Base-by-base conservation (phyloP, 1,140 invertebrate species). In the Camponotus vicinus region DNA sequence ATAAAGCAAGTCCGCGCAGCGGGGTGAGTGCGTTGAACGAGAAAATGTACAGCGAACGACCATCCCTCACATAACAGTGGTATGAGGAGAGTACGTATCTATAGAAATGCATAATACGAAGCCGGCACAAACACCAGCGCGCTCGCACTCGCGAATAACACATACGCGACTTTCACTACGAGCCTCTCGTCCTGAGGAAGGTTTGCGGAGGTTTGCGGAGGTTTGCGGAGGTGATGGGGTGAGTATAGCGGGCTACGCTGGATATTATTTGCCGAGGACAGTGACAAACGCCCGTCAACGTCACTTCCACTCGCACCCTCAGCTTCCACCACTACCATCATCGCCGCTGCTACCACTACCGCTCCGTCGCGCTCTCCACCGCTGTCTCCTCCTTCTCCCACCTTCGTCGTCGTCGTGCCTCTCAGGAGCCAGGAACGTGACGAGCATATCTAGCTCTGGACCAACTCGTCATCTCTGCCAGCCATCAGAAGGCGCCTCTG, bases 251-350 rank as follows among this genome's bases (percentile, higher is more conserved):
- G 78, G 90, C 90, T 90, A 90, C 88, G 91, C 90, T 94, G 93
- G 93, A 94, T 94, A 94, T 94, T 94, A 94, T 94, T 94, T 94
- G 93, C 92, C 92, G 92, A 93, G 93, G 94, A 95, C 93, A 95
- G 93, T 95, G 94, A 94, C 94, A 95, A 95, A 94, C 93, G 91
- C 94, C 92, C 93, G 94, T 95, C 94, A 95, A 94, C 91, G 94
- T 94, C 93, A 94, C 84, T 93, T 91, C 86, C 90, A 92, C 89
- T 91, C 91, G 89, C 89, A 91, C 87, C 86, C 89, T 92, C 78
- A 79, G 76, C 82, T 83, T 89, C 82, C 88, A 80, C 82, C 82
- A 78, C 89, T 71, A 87, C 77, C 61, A 78, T 78, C 49, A 34
- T 27, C 71, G 64, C 64, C 61, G 59, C 78, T 57, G 61, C 73